Percentiles rank a stretch among this genome's conserved stretches.
Conservation (phyloP, 2,888 invertebrate species). For the Notocelia uddmanniana region DNA sequence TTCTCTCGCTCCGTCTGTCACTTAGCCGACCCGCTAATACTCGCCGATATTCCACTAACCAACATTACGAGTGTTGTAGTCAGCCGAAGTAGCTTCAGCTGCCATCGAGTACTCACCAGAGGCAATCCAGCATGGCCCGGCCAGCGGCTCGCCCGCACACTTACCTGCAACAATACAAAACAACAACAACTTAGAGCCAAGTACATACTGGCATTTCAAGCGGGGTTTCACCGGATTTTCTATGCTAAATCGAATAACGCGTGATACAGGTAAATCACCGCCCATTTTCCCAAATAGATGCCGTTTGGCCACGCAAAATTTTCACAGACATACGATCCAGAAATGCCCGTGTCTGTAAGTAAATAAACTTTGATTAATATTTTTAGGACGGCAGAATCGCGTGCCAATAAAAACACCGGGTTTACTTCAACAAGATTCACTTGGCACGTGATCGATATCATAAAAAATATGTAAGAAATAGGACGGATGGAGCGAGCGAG, state of each 20-base stretch:
- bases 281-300: neutral
- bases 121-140: constrained; percentile 78
- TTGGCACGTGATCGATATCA: constrained; percentile 19
- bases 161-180: constrained; percentile 76
- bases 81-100: neutral
- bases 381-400: constrained; percentile 30
- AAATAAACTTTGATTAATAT: constrained; percentile 38
- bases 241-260: neutral
- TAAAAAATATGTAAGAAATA: constrained; percentile 15
- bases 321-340: neutral
- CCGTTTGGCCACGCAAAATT: neutral
- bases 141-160: constrained; percentile 62
- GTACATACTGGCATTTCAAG: too few relatives aligned
- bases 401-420: constrained; percentile 38
- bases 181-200: constrained; percentile 31
- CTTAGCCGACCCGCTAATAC: neutral
- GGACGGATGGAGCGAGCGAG: neutral
- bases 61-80: neutral
- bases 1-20: too few relatives aligned
- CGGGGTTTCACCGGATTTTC: too few relatives aligned
- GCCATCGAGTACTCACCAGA: constrained; percentile 71
- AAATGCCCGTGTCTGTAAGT: neutral
- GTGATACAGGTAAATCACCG: neutral
- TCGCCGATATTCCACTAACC: neutral
- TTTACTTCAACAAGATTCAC: constrained; percentile 32